phyloP scores from a whole-genome alignment of 2,113 vertebrate genomes.

The Todiramphus saurophagus region DNA sequence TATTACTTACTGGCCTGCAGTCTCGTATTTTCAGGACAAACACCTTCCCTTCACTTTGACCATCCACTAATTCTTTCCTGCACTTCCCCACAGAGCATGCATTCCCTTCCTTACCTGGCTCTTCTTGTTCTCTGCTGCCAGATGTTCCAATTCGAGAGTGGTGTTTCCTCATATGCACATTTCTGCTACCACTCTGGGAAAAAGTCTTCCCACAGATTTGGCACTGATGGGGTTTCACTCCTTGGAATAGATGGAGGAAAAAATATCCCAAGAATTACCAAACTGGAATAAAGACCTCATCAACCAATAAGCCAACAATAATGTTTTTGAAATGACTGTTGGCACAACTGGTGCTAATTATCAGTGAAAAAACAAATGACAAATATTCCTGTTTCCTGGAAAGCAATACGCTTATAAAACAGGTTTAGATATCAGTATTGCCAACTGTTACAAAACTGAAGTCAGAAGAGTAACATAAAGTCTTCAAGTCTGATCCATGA shows the following conservation, averaged over 20 bases:
- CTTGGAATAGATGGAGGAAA: conserved; percentile 70
- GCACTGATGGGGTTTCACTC: conserved; percentile 95
- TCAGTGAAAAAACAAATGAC: background rate
- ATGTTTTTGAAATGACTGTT: background rate
- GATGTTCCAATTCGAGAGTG: conserved; percentile 80
- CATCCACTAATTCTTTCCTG: background rate
- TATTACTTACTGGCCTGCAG: background rate
- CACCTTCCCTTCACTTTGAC: background rate
- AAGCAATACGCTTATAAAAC: background rate
- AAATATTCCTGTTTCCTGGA: background rate
- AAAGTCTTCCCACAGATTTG: conserved; percentile 95
- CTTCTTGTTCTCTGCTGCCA: conserved; percentile 74
- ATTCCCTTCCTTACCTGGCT: conserved; percentile 67
- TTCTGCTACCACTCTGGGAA: conserved; percentile 97
- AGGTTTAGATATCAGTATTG: background rate
- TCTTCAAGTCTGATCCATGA: background rate
- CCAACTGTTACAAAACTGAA: background rate
- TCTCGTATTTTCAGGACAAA: background rate
- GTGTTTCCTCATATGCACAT: conserved; percentile 95
- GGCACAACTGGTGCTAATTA: background rate
- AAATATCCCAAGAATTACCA: background rate
- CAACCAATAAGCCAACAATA: background rate
- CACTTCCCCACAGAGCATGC: background rate
- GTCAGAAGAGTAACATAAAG: background rate
- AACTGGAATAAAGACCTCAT: background rate